A percentile compares a stretch with the other conserved stretches of the same genome.
Evolutionary conservation across 2,888 invertebrate genomes (phyloP).

Genomic region (Drosophila multiciliata): DNA sequence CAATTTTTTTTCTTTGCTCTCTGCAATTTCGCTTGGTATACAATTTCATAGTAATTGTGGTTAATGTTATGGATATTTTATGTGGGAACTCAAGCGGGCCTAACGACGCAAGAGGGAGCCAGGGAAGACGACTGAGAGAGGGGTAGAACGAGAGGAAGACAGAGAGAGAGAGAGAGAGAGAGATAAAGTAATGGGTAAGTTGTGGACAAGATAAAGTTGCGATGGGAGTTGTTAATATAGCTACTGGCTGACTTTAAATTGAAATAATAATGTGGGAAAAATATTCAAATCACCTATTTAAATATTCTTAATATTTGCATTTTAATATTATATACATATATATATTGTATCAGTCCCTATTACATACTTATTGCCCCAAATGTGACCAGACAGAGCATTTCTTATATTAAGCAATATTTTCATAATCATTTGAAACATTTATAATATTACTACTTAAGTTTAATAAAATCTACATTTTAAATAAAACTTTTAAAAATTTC

Average conservation of each 20-base stretch:
- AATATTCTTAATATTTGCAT: background rate
- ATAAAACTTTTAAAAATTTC: background rate
- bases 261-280: background rate
- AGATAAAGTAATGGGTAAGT: constrained; percentile 7
- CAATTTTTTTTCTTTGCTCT: constrained; percentile 33
- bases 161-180: background rate
- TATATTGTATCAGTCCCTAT: background rate
- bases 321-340: too few species aligned
- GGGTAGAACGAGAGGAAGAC: background rate
- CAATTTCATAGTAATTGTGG: constrained; percentile 77
- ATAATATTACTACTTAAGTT: background rate
- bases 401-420: background rate
- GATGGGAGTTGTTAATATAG: background rate
- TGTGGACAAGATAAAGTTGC: constrained; percentile 13
- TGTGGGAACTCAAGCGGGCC: constrained; percentile 58
- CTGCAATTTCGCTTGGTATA: constrained; percentile 46
- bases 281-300: background rate
- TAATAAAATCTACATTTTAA: background rate
- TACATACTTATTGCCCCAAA: background rate
- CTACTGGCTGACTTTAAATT: background rate
- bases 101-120: background rate
- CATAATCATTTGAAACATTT: background rate
- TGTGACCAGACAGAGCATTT: background rate
- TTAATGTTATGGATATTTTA: constrained; percentile 78
- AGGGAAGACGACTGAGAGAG: background rate